Conservation (phyloP, 2,888 invertebrate species). For the Melieria omissa region DNA sequence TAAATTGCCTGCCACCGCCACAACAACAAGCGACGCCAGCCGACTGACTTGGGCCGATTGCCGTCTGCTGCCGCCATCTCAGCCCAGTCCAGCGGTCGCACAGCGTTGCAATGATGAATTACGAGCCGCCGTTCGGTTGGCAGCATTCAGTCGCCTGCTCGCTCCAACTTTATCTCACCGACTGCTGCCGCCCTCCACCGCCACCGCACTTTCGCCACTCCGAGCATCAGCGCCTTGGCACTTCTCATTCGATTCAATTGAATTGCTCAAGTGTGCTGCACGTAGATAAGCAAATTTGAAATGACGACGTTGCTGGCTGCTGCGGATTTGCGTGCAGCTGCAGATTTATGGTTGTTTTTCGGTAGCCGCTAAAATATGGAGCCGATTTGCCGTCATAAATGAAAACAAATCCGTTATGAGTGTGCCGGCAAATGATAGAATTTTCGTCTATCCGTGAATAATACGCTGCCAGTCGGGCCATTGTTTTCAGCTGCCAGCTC, state of each 20-base stretch:
- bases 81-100: conserved; percentile 17
- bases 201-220: neutral
- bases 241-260: conserved; percentile 28
- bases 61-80: conserved; percentile 17
- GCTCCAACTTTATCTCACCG: neutral
- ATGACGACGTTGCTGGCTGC: conserved; percentile 12
- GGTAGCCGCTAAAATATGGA: too few species aligned
- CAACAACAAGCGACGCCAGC: neutral
- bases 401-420: too few species aligned
- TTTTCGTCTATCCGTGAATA: too few species aligned
- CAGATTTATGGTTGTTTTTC: conserved; percentile 10
- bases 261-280: conserved; percentile 22
- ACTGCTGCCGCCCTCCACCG: neutral
- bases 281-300: conserved; percentile 30
- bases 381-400: too few species aligned
- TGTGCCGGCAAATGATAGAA: too few species aligned
- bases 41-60: neutral
- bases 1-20: conserved; percentile 26
- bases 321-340: neutral
- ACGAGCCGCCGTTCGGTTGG: neutral
- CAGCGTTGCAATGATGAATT: conserved; percentile 29
- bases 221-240: neutral
- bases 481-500: too few species aligned
- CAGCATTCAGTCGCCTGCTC: neutral
- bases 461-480: too few species aligned